A percentile compares a stretch with the other conserved stretches of the same genome.
These are phyloP conservation scores for Hassar affinis DNA, from an alignment of 2,113 vertebrate species.

Conservation along the genomic window DNA sequence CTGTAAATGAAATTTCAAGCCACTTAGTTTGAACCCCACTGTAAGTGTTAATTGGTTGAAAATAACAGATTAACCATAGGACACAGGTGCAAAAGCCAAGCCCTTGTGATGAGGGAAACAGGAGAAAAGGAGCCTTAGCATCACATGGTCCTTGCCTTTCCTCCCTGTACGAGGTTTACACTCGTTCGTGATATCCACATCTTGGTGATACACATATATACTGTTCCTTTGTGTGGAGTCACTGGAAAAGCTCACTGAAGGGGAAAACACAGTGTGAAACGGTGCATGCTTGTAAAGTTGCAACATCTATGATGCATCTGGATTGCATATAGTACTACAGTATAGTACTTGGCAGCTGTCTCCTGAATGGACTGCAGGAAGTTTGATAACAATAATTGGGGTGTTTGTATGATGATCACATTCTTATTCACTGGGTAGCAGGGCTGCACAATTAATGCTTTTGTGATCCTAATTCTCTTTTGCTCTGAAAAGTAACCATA, in stretches of 20 bases:
- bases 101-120: slow-evolving; percentile 18
- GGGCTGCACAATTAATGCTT: not conserved
- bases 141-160: slow-evolving; percentile 76
- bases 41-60: slow-evolving; percentile 4
- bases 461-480: not conserved
- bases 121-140: slow-evolving; percentile 54
- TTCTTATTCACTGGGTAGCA: not conserved
- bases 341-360: not conserved
- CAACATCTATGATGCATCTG: not conserved
- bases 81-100: slow-evolving; percentile 17
- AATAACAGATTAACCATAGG: not conserved
- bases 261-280: slow-evolving; percentile 62
- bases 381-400: not conserved
- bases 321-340: not conserved
- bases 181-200: slow-evolving; percentile 81
- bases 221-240: slow-evolving; percentile 67
- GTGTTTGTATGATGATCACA: not conserved
- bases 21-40: not conserved
- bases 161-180: slow-evolving; percentile 65
- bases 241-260: slow-evolving; percentile 72
- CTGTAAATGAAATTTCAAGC: not conserved
- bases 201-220: slow-evolving; percentile 81
- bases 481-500: not conserved
- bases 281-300: not conserved
- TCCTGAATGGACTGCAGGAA: not conserved